Evolutionary conservation across 2,797 vertebrate genomes (phyloP), one percentile per base, ranked within the genome.

Genomic region (Poeciliopsis infans): DNA sequence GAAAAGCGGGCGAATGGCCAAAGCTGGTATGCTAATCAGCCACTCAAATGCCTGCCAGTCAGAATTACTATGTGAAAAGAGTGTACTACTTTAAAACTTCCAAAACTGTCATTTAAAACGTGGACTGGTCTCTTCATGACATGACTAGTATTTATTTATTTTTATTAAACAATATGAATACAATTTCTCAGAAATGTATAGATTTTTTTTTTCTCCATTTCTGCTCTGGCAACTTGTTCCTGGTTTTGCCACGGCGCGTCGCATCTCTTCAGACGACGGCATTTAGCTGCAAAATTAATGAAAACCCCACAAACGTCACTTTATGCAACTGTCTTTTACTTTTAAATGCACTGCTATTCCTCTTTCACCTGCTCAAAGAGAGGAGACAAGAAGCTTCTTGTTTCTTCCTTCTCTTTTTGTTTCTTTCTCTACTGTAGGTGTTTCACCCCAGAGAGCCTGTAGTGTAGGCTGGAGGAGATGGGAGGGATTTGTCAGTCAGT

Each of bases 241-340:
- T 28, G n/a, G n/a, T 28, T 57, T 57, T 12, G 10, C 10, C 1
- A 12, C n/a, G 10, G 25, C 25, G 1, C 3, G 0, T n/a, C 25
- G 41, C 20, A 6, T 39, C 39, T 12, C 39, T 69, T 64, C 31
- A 36, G 13, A 33, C 16, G 28, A 33, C 20, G 16, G 3, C 33
- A 68, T 68, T 45, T 70, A 15, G 5, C 51, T 75, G 78, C 57
- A 70, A 74, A 91, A 91, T 81, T 86, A 84, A 89, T 85, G 41
- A 81, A 71, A 46, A 31, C 0, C 46, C 11, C 2, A 43, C 66
- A 43, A 57, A 57, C n/a, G 28, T 57, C 18, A 20, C 7, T 16
- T 61, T 8, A 8, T 15, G 16, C 15, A 1, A 31, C n/a, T 33
- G 4, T 16, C 51, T 41, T 41, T 7, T 23, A 53, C 51, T 43